These are phyloP conservation scores for Simalia tracyae DNA, from an alignment of 2,797 vertebrate genomes.

Conservation along the genomic window DNA sequence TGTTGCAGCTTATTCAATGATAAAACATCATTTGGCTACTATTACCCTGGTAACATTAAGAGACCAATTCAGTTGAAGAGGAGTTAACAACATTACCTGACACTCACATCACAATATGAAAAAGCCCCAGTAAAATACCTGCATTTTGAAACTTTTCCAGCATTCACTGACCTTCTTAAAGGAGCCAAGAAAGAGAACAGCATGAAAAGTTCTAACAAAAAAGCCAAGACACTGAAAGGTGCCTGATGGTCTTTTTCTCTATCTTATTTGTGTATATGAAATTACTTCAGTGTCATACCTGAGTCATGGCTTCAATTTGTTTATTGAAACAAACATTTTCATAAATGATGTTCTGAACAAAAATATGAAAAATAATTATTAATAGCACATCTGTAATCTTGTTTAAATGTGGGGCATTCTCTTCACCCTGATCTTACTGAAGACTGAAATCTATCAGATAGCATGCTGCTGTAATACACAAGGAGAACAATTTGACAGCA, in stretches of 20 bases:
- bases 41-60: conserved; percentile 1
- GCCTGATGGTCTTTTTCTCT: neutral
- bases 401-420: neutral
- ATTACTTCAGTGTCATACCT: neutral
- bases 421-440: too few relatives aligned
- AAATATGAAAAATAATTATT: neutral
- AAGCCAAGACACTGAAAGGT: conserved; percentile 5
- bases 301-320: conserved; percentile 1
- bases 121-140: neutral
- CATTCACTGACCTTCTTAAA: conserved; percentile 9
- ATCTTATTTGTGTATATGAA: neutral
- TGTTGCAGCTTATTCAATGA: neutral
- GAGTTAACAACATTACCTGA: neutral
- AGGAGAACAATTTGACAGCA: too few relatives aligned
- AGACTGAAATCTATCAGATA: too few relatives aligned
- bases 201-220: conserved; percentile 20
- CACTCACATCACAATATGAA: neutral
- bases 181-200: neutral
- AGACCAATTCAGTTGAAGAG: conserved; percentile 23
- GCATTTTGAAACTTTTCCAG: conserved; percentile 30
- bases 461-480: too few relatives aligned
- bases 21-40: conserved; percentile 23
- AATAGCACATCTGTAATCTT: too few relatives aligned
- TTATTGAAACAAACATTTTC: neutral
- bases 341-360: neutral